Percentiles rank a stretch among this genome's conserved stretches.
Evolutionary conservation across 1,140 invertebrate genomes (phyloP).

Genomic region (Leptinotarsa undecemlineata): DNA sequence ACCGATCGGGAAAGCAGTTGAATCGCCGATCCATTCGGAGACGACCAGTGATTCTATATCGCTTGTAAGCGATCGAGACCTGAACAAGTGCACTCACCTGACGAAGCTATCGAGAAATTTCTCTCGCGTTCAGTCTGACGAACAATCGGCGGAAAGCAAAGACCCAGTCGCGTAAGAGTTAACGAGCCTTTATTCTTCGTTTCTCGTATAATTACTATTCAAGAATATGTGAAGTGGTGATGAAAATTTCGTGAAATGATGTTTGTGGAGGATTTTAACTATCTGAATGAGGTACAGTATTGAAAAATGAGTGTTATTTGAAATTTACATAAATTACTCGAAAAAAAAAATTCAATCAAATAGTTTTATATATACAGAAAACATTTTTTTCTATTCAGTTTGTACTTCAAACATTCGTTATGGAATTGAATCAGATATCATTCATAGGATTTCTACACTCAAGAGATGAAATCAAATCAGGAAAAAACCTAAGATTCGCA

Average conservation of each 20-base stretch:
- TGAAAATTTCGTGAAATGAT: conserved; percentile 12
- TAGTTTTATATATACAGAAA: too few species aligned
- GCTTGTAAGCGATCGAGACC: neutral
- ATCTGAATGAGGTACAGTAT: neutral
- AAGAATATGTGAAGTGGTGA: conserved; percentile 2
- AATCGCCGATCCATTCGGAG: neutral
- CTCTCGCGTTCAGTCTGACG: neutral
- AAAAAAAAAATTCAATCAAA: neutral
- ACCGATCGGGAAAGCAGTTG: neutral
- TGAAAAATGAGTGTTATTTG: neutral
- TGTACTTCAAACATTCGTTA: too few species aligned
- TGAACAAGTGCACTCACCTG: conserved; percentile 7
- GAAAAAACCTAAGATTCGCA: too few species aligned
- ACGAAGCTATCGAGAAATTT: conserved; percentile 10
- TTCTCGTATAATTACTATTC: conserved; percentile 1
- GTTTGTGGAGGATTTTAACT: neutral
- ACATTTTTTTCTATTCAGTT: too few species aligned
- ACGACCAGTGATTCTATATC: neutral
- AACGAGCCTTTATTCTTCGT: neutral
- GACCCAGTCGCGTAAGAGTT: neutral
- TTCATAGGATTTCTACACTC: too few species aligned
- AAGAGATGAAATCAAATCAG: too few species aligned
- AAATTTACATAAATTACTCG: neutral
- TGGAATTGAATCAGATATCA: too few species aligned
- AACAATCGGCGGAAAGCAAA: neutral